Evolutionary conservation across 2,113 vertebrate genomes (phyloP).

Genomic region (Montifringilla adamsi): DNA sequence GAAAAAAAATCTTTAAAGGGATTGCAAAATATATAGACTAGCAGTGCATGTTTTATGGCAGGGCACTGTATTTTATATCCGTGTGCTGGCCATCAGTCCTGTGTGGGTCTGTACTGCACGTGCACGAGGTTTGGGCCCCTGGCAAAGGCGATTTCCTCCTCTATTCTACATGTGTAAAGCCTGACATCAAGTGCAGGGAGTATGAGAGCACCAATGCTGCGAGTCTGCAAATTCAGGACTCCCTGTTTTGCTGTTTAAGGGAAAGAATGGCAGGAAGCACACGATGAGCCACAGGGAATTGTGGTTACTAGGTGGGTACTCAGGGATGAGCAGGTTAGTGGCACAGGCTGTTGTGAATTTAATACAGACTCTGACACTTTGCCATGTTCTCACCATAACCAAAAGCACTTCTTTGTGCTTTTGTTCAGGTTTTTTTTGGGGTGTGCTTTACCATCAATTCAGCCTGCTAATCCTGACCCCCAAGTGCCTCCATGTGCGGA

Average conservation of each 20-base stretch:
- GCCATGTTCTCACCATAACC: neutral
- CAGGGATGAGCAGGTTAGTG: neutral
- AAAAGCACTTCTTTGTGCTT: neutral
- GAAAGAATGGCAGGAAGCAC: neutral
- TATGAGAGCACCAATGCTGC: neutral
- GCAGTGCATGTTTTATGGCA: constrained; percentile 50
- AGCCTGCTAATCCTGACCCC: neutral
- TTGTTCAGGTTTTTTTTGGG: neutral
- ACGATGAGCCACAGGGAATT: neutral
- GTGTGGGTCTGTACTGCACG: neutral
- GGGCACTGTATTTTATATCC: constrained; percentile 10
- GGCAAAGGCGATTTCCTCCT: neutral
- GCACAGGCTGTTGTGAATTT: neutral
- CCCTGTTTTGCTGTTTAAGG: neutral
- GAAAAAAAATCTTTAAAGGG: constrained; percentile 75
- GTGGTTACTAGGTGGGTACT: neutral
- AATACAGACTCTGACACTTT: neutral
- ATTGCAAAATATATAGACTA: constrained; percentile 66
- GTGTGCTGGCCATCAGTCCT: neutral
- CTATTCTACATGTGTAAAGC: neutral
- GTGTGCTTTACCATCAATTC: neutral
- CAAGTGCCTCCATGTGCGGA: neutral
- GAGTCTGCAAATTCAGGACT: neutral
- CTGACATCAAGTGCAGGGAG: neutral
- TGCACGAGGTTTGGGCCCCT: neutral